These are phyloP conservation scores for Scotopteryx bipunctaria DNA, from an alignment of 2,888 invertebrate species.

Conservation along the genomic window DNA sequence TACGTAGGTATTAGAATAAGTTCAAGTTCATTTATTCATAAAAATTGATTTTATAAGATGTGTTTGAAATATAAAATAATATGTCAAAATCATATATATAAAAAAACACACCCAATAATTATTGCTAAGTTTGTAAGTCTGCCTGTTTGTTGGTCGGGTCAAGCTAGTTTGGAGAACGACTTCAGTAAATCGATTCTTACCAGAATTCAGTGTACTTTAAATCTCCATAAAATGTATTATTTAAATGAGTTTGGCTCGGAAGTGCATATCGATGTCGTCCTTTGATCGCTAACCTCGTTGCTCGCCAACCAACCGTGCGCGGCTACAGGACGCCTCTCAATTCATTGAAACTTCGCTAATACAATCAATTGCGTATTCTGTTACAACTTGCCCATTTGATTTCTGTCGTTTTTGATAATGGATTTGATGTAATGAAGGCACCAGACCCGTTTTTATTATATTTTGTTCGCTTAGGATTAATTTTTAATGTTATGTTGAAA, in stretches of 20 bases:
- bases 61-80: too few relatives aligned
- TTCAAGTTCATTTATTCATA: too few relatives aligned
- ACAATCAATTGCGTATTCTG: constrained; percentile 28
- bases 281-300: constrained; percentile 40
- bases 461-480: not conserved
- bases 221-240: constrained; percentile 47
- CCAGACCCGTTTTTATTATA: constrained; percentile 18
- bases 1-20: too few relatives aligned
- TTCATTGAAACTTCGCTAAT: constrained; percentile 33
- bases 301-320: constrained; percentile 38
- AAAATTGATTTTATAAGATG: too few relatives aligned
- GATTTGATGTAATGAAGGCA: too few relatives aligned
- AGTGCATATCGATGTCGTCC: constrained; percentile 33
- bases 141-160: too few relatives aligned
- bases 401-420: constrained; percentile 28
- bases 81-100: too few relatives aligned
- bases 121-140: too few relatives aligned
- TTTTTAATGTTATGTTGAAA: too few relatives aligned
- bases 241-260: constrained; percentile 44
- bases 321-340: constrained; percentile 33
- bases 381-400: constrained; percentile 37
- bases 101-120: too few relatives aligned
- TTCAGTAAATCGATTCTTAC: constrained; percentile 1
- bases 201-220: constrained; percentile 14
- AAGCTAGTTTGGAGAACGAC: too few relatives aligned